A percentile compares a stretch with the other conserved stretches of the same genome.
Conservation (phyloP, 2,113 vertebrate species). For the Vicugna pacos region DNA sequence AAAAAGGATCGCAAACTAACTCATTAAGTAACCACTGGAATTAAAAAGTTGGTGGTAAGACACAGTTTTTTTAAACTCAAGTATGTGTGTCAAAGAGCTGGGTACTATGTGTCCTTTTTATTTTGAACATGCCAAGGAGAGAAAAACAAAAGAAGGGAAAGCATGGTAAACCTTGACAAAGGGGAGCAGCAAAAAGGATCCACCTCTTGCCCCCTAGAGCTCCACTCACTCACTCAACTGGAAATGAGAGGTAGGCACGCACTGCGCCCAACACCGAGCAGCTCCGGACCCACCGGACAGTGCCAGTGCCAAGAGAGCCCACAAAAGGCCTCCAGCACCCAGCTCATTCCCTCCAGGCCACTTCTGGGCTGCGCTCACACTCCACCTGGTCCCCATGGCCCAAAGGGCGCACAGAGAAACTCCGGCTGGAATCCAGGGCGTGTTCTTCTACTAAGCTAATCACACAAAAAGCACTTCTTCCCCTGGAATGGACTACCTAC, state of each 20-base stretch:
- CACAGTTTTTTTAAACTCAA: background rate
- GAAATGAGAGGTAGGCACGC: background rate
- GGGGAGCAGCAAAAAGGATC: background rate
- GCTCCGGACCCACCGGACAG: background rate
- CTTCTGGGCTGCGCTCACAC: background rate
- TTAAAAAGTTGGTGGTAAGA: background rate
- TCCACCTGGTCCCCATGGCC: background rate
- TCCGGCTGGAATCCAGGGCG: background rate
- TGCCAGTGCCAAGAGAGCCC: background rate
- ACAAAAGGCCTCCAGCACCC: background rate
- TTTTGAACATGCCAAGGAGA: background rate
- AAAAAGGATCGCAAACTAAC: background rate
- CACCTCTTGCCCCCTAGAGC: background rate
- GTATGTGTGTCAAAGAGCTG: background rate
- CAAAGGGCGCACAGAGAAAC: background rate
- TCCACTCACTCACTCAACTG: background rate
- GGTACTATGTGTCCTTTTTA: background rate
- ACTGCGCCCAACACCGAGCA: background rate
- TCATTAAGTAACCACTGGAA: background rate
- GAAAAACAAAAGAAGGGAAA: background rate
- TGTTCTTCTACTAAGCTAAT: background rate
- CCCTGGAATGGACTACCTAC: background rate
- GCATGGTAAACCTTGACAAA: background rate
- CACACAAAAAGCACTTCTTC: background rate
- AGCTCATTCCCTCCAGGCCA: background rate